Conservation (phyloP, 2,888 invertebrate genomes). For the Xiphydria camelus region DNA sequence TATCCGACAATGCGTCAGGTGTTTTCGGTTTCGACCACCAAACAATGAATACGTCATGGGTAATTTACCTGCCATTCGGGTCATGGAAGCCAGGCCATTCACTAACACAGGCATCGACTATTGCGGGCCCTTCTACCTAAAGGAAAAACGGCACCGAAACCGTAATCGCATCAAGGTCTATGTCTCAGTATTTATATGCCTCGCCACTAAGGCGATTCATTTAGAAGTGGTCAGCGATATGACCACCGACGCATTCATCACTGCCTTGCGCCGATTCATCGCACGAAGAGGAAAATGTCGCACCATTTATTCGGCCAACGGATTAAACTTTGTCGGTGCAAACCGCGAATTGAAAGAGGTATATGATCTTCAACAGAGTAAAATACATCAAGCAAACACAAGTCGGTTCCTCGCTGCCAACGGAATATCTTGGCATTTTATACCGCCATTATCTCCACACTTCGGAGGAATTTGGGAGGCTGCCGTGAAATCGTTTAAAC, state of each 20-base stretch:
- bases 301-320: conserved; percentile 41
- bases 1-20: conserved; percentile 20
- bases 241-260: conserved; percentile 39
- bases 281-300: conserved; percentile 32
- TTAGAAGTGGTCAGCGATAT: conserved; percentile 40
- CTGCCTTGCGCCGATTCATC: conserved; percentile 39
- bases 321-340: conserved; percentile 43
- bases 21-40: conserved; percentile 17
- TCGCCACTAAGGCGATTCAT: conserved; percentile 40
- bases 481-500: conserved; percentile 33
- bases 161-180: conserved; percentile 24
- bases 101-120: too few species aligned
- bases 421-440: conserved; percentile 30
- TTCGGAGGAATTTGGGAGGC: conserved; percentile 37
- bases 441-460: conserved; percentile 29
- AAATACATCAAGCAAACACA: conserved; percentile 5
- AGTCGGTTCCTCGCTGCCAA: not conserved
- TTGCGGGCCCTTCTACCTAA: too few species aligned
- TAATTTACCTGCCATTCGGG: conserved; percentile 30
- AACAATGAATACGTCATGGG: conserved; percentile 29
- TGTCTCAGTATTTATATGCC: conserved; percentile 35
- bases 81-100: conserved; percentile 31
- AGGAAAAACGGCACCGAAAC: too few species aligned
- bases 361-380: not conserved
- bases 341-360: conserved; percentile 29